phyloP scores from a whole-genome alignment of 2,888 invertebrate species.

The Spilosoma lubricipeda region DNA sequence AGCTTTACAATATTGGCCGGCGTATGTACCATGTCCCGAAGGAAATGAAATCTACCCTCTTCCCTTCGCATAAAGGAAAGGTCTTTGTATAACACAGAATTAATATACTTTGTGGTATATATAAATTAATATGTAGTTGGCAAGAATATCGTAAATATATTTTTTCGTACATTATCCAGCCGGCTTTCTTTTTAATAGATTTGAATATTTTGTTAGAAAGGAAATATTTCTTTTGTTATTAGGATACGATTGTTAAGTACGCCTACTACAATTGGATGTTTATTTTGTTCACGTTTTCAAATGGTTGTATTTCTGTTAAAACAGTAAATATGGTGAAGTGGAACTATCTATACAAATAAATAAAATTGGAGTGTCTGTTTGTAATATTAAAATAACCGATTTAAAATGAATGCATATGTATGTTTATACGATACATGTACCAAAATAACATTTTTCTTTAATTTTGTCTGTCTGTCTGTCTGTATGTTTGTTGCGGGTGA shows the following conservation, averaged over 20 bases:
- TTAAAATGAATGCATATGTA: too few relatives aligned
- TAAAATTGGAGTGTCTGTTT: too few relatives aligned
- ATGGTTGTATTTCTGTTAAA: too few relatives aligned
- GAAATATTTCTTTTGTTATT: background rate
- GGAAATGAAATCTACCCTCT: slow-evolving; percentile 63
- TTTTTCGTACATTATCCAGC: background rate
- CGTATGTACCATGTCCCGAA: slow-evolving; percentile 53
- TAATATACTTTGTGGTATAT: slow-evolving; percentile 12
- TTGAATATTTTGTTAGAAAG: background rate
- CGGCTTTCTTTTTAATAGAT: background rate
- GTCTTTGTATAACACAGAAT: slow-evolving; percentile 16
- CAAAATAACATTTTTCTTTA: too few relatives aligned
- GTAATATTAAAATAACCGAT: too few relatives aligned
- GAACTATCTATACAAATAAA: too few relatives aligned
- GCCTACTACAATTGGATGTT: background rate
- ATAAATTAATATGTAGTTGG: slow-evolving; percentile 18
- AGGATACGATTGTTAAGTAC: background rate
- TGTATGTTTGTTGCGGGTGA: too few relatives aligned
- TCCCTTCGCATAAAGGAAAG: slow-evolving; percentile 8
- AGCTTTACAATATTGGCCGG: slow-evolving; percentile 21
- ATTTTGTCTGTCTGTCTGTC: too few relatives aligned
- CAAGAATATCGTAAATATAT: slow-evolving; percentile 4
- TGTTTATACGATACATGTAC: too few relatives aligned
- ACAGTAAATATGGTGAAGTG: too few relatives aligned
- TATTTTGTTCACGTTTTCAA: background rate